phyloP scores from a whole-genome alignment of 2,888 invertebrate species.

The Cotesia congregata region DNA sequence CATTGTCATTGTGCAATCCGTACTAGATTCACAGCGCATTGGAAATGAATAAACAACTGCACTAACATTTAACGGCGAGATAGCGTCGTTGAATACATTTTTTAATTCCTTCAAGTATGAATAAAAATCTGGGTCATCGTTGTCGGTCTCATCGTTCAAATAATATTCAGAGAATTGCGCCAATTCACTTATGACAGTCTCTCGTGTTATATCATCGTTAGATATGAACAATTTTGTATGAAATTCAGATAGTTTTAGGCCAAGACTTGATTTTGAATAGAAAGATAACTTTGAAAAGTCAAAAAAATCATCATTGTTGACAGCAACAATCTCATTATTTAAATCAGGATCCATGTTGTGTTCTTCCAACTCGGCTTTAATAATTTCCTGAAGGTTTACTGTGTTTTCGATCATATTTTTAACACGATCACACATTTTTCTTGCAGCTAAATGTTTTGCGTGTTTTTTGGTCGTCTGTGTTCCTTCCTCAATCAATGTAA shows the following conservation, averaged over 20 bases:
- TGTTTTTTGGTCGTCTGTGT: constrained; percentile 77
- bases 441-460: constrained; percentile 77
- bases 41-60: background rate
- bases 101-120: constrained; percentile 23
- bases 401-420: constrained; percentile 52
- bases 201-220: constrained; percentile 45
- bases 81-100: constrained; percentile 36
- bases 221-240: constrained; percentile 52
- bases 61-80: constrained; percentile 45
- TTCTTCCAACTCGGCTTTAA: background rate
- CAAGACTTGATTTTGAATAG: constrained; percentile 54
- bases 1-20: constrained; percentile 40
- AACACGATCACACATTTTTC: constrained; percentile 64
- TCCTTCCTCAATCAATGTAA: constrained; percentile 73
- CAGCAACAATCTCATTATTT: background rate
- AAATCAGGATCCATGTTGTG: background rate
- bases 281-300: constrained; percentile 42
- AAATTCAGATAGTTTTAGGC: constrained; percentile 60
- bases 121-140: constrained; percentile 14
- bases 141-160: background rate
- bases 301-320: constrained; percentile 13
- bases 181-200: constrained; percentile 48
- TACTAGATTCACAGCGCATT: background rate
- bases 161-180: constrained; percentile 15
- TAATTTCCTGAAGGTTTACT: background rate